Base-by-base conservation (phyloP, 2,888 invertebrate genomes). In the Chesias legatella region DNA sequence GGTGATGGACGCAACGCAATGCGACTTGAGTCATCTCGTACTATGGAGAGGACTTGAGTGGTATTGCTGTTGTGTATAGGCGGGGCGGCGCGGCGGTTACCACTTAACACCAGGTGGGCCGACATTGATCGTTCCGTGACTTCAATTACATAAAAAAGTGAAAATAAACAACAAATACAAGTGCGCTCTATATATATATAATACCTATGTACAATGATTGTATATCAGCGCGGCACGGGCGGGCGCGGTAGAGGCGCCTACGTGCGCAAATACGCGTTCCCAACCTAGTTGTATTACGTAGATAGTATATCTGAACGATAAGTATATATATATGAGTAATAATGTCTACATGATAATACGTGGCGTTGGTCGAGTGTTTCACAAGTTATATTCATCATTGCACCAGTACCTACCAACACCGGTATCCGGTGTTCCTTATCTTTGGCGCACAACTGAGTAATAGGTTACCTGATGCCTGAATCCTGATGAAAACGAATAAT, bases 241-340 rank as follows among this genome's bases (percentile, higher is more conserved):
- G 45, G 44, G 52, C 56, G 54, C 23, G 58, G 58, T 50, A 42
- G 53, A 58, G 74, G 79, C 79, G 81, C 79, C 83, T 83, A 84
- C 84, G 84, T 84, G 84, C 75, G 62, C 53, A 51, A 60, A 58
- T 57, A 70, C 81, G 80, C 83, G 84, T 84, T 72, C 64, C 56
- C 67, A 67, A 60, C 73, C 58, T 46, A 36, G 21, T 27, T 32
- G 3, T 11, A 8, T 23, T 8, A 37, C 10, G 25, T 29, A 35
- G 8, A 22, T 31, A 20, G 38, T 42, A 30, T 25, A 37, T 39
- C 35, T 29, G 24, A 23, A 6, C 21, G 20, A 42, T 37, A 40
- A 32, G 34, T 36, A 17, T 10, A 24, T 9, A 20, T 11, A n/a
- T 29, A 29, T 36, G 10, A 33, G 8, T 32, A 33, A 40, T n/a